Base-by-base conservation (phyloP, 2,113 vertebrate species). In the Paramisgurnus dabryanus region DNA sequence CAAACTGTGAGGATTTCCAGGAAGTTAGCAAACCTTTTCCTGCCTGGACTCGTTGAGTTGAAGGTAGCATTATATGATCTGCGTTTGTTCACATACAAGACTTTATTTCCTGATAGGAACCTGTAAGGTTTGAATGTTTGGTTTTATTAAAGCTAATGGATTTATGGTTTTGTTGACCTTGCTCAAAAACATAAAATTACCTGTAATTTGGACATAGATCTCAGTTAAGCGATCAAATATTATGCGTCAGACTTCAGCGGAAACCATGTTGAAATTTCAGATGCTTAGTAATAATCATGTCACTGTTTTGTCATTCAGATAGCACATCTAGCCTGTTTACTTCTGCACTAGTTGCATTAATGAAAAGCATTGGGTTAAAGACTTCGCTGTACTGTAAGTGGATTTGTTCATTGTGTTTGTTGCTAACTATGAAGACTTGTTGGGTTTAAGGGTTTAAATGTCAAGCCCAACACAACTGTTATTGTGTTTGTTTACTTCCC, bases 1-100 rank as follows among this genome's bases (percentile, higher is more conserved):
- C 84, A 87, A 72, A 69, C 90, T 80, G 58, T 88, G 80, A 90
- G 87, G 82, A 49, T 91, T 87, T 90, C 85, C 86, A 87, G 86
- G 90, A 92, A 91, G 87, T 85, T 89, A 8, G 85, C 79, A 83
- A 87, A 73, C 84, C 53, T 74, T 83, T 87, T 76, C 89, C 86
- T 88, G 91, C 85, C 90, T 86, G 87, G 86, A 88, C 91, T 87
- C 90, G 91, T 86, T 11, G 70, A 61, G 80, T 78, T 47, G 80
- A 89, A 90, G 89, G 90, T 90, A 89, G 85, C 81, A 17, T 34
- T 61, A 81, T 70, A 47, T 64, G 45, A 66, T 9, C 18, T 53
- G 45, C 15, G 71, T 27, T n/a, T 76, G 1, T 67, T 55, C 18
- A 47, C 27, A 41, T 13, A 41, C 8, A 41, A 72, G 15, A 49